A percentile compares a stretch with the other conserved stretches of the same genome.
Conservation (phyloP, 2,113 vertebrate species). For the Hypocryptadius cinnamomeus region DNA sequence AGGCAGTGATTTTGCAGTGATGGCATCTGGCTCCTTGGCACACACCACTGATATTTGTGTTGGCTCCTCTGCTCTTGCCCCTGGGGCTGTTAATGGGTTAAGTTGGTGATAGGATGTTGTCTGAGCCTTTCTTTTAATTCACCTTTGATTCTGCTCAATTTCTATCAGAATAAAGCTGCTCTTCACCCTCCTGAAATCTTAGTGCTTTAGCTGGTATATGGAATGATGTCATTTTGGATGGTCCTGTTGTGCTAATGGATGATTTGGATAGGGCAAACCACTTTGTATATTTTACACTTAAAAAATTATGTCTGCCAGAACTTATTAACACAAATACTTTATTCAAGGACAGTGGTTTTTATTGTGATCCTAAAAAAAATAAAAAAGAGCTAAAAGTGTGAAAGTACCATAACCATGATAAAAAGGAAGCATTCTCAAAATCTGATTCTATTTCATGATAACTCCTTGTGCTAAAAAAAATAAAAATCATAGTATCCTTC, state of each 20-base stretch:
- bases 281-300: neutral
- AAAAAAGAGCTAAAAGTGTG: neutral
- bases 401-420: neutral
- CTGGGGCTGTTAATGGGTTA: neutral
- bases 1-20: neutral
- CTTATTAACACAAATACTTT: neutral
- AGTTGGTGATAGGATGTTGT: neutral
- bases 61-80: neutral
- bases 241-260: neutral
- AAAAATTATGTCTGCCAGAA: neutral
- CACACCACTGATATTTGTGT: neutral
- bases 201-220: neutral
- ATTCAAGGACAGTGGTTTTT: neutral
- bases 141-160: neutral
- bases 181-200: neutral
- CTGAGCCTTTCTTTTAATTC: neutral
- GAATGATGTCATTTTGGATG: neutral
- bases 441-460: neutral
- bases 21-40: constrained; percentile 31
- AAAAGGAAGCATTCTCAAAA: neutral
- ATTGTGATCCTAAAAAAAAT: neutral
- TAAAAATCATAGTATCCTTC: neutral
- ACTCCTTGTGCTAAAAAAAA: neutral
- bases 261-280: neutral
- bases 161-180: neutral